Evolutionary conservation across 1,140 invertebrate species (phyloP).

Genomic region (Microplitis demolitor): DNA sequence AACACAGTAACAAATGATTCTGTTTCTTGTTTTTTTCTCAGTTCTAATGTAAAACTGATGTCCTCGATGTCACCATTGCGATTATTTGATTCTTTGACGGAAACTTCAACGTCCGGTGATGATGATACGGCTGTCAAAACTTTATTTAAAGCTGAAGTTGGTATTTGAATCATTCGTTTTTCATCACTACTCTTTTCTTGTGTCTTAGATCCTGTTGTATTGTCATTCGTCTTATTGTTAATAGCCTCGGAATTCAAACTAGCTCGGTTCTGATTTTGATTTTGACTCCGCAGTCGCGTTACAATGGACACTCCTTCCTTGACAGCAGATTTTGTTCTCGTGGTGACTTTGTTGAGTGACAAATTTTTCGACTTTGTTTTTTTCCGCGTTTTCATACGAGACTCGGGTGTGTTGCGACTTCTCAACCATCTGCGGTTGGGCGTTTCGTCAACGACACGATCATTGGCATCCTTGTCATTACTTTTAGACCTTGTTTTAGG

Average conservation of each 20-base stretch:
- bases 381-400: conserved; percentile 26
- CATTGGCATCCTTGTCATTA: conserved; percentile 6
- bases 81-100: conserved; percentile 55
- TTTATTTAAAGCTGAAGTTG: conserved; percentile 56
- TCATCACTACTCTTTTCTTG: conserved; percentile 3
- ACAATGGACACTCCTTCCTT: neutral
- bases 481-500: conserved; percentile 33
- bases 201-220: neutral
- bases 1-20: conserved; percentile 42
- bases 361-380: conserved; percentile 26
- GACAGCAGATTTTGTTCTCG: conserved; percentile 11
- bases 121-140: conserved; percentile 51
- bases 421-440: conserved; percentile 32
- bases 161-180: conserved; percentile 52
- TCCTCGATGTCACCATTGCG: conserved; percentile 50
- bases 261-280: neutral
- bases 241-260: neutral
- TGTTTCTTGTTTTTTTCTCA: conserved; percentile 50
- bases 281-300: conserved; percentile 19
- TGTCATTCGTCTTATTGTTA: neutral
- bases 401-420: conserved; percentile 31
- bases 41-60: conserved; percentile 57
- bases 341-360: conserved; percentile 10
- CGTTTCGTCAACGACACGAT: conserved; percentile 26
- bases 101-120: conserved; percentile 52